Conservation (phyloP, 2,113 vertebrate species). For the Toxotes chatareus region DNA sequence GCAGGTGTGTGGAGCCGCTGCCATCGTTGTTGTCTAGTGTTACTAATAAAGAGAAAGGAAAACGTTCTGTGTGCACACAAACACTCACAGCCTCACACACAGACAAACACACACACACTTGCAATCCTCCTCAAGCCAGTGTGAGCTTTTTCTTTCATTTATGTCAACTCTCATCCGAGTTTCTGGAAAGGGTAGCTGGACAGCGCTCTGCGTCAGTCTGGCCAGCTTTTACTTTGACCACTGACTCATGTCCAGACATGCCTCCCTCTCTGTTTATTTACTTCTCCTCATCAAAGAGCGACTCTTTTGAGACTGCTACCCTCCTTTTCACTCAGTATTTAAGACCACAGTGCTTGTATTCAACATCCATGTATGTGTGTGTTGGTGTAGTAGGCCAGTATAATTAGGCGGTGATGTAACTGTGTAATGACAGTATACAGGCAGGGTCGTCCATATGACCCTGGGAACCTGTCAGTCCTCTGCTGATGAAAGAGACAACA, state of each 20-base stretch:
- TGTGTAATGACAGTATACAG: conserved; percentile 77
- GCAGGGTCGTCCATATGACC: conserved; percentile 72
- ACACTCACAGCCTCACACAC: conserved; percentile 15
- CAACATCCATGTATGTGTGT: neutral
- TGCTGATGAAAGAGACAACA: conserved; percentile 80
- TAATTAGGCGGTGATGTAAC: conserved; percentile 79
- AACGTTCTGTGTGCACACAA: conserved; percentile 39
- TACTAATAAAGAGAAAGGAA: conserved; percentile 58
- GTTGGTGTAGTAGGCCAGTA: conserved; percentile 32
- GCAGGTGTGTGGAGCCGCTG: conserved; percentile 69
- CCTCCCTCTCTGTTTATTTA: conserved; percentile 48
- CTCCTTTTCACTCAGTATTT: conserved; percentile 42
- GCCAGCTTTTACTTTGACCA: conserved; percentile 65
- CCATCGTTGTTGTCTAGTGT: conserved; percentile 68
- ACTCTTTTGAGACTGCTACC: conserved; percentile 39
- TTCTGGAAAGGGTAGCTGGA: conserved; percentile 66
- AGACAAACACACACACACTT: conserved; percentile 22
- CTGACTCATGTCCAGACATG: conserved; percentile 79
- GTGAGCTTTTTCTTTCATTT: conserved; percentile 50
- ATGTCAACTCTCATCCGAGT: conserved; percentile 61
- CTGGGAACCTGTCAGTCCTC: conserved; percentile 80
- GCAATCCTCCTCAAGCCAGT: conserved; percentile 40
- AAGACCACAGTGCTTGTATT: conserved; percentile 44
- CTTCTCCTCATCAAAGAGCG: conserved; percentile 51
- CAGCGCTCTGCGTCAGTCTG: conserved; percentile 39